Conservation (phyloP, 2,113 vertebrate species). For the Bufo bufo region DNA sequence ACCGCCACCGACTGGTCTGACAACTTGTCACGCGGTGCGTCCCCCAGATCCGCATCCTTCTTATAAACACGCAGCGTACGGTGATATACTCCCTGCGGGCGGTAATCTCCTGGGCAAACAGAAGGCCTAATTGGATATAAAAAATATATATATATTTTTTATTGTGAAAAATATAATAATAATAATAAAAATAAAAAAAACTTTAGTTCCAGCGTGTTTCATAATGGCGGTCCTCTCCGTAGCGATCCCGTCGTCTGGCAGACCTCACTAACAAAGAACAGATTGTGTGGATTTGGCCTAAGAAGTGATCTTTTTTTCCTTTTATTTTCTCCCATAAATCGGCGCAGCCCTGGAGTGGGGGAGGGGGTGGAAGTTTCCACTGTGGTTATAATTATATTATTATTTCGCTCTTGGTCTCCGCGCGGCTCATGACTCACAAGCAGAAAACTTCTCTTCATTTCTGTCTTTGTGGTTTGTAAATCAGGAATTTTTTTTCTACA, state of each 20-base stretch:
- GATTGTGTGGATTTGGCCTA: neutral
- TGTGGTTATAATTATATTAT: conserved; percentile 7
- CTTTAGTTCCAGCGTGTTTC: neutral
- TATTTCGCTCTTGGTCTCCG: neutral
- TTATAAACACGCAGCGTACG: neutral
- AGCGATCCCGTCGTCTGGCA: neutral
- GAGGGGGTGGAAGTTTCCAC: neutral
- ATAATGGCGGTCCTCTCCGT: neutral
- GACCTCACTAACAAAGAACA: conserved; percentile 12
- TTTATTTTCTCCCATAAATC: neutral
- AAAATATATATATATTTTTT: too few species aligned
- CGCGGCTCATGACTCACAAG: neutral
- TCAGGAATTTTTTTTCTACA: neutral
- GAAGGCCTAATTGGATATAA: too few species aligned
- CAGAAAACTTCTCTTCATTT: neutral
- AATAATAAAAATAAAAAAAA: neutral
- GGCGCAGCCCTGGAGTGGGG: neutral
- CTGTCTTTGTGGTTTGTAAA: neutral
- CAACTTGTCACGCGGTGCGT: neutral
- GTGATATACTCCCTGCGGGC: neutral
- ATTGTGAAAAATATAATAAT: neutral
- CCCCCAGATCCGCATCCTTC: neutral
- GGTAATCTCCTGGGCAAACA: too few species aligned
- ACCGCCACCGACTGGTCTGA: neutral
- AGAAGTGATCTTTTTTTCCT: neutral